Conservation (phyloP, 2,113 vertebrate genomes). For the Corydoras sp. region DNA sequence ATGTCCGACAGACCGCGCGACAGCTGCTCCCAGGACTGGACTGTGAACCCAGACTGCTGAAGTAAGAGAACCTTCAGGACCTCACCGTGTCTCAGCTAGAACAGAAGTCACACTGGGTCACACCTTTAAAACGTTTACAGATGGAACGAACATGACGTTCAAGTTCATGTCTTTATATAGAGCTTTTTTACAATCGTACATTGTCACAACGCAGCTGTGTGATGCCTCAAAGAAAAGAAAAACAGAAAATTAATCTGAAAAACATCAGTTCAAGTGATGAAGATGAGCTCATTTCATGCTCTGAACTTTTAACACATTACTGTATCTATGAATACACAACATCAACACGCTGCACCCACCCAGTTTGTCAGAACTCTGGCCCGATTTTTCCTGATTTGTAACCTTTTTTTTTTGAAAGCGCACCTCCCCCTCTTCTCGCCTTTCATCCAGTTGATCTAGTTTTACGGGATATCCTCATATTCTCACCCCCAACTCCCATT, state of each 20-base stretch:
- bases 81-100: neutral
- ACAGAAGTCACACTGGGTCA: neutral
- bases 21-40: too few species aligned
- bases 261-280: neutral
- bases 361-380: conserved; percentile 23
- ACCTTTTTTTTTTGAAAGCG: conserved; percentile 4
- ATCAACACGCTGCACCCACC: conserved; percentile 13
- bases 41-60: too few species aligned
- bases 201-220: too few species aligned
- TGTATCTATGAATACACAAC: conserved; percentile 24
- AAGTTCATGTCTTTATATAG: too few species aligned
- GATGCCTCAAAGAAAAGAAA: too few species aligned
- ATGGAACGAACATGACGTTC: too few species aligned
- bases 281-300: conserved; percentile 22
- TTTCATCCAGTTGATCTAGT: neutral
- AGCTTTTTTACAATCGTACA: too few species aligned
- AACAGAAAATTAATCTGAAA: neutral
- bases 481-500: neutral
- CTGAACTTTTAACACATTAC: conserved; percentile 13
- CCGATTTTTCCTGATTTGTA: conserved; percentile 25
- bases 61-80: too few species aligned
- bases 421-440: neutral
- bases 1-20: too few species aligned
- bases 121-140: neutral
- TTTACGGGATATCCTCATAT: conserved; percentile 1